Base-by-base conservation (phyloP, 1,140 invertebrate genomes). In the Antheraea mylitta region DNA sequence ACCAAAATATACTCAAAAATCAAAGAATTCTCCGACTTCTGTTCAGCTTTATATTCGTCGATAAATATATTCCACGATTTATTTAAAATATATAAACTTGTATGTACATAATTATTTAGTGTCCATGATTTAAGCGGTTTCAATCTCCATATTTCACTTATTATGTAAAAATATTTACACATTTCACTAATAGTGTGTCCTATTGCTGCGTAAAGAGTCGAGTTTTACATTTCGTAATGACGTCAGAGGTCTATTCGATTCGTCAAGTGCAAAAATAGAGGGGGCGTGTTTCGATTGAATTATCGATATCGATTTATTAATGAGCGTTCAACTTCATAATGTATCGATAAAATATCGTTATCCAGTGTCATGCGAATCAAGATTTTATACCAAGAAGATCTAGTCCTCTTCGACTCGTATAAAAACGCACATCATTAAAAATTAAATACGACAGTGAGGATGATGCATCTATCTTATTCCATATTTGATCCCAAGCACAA, bases 401-500 rank as follows among this genome's bases (percentile, higher is more conserved):
- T 2, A 30, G 22, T 30, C 22, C 1, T 30, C 22, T 42, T 42
- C 38, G 11, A 11, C 38, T 0, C 18, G 19, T 61, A n/a, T 36
- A 8, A 22, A 22, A 22, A 61, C 19, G 36, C 60, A 30, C 19
- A 22, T 61, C n/a, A 9, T n/a, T 22, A n/a, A 60, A 42, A 53
- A 53, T 48, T 65, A 30, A 30, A 58, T 58, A 69, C 67, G 67
- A 77, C 53, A 60, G 66, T 60, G 69, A 77, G 74, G 69, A 72
- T n/a, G 45, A 53, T 53, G 45, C 45, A 11, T 69, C 80, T 89
- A 84, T 88, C 81, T 87, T 87, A 88, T 77, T 77, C 64, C 69
- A 74, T 87, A 89, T 84, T 91, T 90, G 87, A 84, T 90, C 89
- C 89, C 89, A 84, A 90, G 83, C 87, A 86, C 85, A 79, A 89